Percentiles rank a stretch among this genome's conserved stretches.
Conservation (phyloP, 2,797 vertebrate species). For the Miichthys miiuy region DNA sequence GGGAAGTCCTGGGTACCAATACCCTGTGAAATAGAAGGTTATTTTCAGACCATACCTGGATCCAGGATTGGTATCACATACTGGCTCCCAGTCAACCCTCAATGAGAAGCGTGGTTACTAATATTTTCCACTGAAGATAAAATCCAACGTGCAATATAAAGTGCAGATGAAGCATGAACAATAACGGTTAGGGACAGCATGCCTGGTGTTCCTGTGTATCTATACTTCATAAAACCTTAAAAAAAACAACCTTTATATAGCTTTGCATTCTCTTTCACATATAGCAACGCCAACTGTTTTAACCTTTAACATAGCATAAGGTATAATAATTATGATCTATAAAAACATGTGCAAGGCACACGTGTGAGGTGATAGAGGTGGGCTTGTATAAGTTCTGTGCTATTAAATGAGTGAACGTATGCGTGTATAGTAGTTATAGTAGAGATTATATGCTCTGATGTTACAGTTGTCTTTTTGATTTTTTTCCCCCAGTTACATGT, state of each 20-base stretch:
- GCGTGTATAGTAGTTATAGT: background rate
- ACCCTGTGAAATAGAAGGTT: background rate
- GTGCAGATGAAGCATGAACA: background rate
- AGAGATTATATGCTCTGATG: conserved; percentile 7
- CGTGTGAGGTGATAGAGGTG: background rate
- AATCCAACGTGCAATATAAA: no score
- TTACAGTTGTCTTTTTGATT: background rate
- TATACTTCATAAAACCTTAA: background rate
- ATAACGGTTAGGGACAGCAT: background rate
- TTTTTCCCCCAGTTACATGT: no score
- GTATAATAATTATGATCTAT: no score
- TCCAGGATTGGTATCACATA: background rate
- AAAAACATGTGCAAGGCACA: background rate
- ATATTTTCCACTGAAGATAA: no score
- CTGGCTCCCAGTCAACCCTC: background rate
- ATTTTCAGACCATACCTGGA: background rate
- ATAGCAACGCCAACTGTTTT: no score
- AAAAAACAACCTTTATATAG: no score
- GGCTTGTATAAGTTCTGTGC: background rate
- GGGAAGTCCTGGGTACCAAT: background rate
- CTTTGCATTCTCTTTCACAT: no score
- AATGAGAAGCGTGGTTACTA: background rate
- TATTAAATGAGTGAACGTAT: background rate
- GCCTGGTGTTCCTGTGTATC: background rate
- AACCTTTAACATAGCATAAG: no score